Evolutionary conservation across 2,797 vertebrate genomes (phyloP).

Genomic region (Cichlasoma orientale): DNA sequence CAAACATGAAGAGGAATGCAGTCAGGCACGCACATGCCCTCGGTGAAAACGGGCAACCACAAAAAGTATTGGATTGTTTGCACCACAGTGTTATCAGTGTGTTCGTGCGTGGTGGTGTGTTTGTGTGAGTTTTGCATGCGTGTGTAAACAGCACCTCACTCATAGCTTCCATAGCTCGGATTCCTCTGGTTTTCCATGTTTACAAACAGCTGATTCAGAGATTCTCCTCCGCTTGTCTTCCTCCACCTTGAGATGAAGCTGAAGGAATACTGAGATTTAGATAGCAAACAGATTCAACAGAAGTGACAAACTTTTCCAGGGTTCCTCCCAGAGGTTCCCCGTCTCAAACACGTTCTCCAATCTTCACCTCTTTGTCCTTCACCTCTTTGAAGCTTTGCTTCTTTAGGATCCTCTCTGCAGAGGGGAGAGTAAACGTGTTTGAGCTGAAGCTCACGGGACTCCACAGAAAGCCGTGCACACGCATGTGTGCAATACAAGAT

Average conservation of each 20-base stretch:
- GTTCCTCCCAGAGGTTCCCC: neutral
- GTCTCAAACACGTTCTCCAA: slow-evolving; percentile 7
- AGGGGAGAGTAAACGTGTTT: slow-evolving; percentile 17
- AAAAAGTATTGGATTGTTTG: slow-evolving; percentile 44
- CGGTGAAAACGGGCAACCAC: slow-evolving; percentile 46
- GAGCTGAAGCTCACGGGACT: slow-evolving; percentile 27
- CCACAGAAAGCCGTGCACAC: slow-evolving; percentile 15
- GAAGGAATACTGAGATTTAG: slow-evolving; percentile 39
- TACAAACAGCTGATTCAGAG: slow-evolving; percentile 52
- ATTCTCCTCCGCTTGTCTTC: slow-evolving; percentile 21
- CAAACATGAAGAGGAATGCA: slow-evolving; percentile 59
- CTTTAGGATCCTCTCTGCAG: slow-evolving; percentile 1
- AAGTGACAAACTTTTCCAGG: neutral
- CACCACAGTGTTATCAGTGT: slow-evolving; percentile 49
- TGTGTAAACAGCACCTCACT: slow-evolving; percentile 59
- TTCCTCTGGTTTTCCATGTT: slow-evolving; percentile 59
- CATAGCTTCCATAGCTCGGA: slow-evolving; percentile 67
- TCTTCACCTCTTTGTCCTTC: neutral
- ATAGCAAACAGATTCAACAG: slow-evolving; percentile 14
- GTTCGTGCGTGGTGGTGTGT: slow-evolving; percentile 25
- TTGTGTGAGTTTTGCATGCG: slow-evolving; percentile 34
- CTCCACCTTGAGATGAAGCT: slow-evolving; percentile 13
- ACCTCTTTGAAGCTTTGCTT: slow-evolving; percentile 12
- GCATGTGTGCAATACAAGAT: slow-evolving; percentile 30
- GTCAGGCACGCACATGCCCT: slow-evolving; percentile 57